Base-by-base conservation (phyloP, 2,888 invertebrate genomes). In the Polyommatus iphigenia region DNA sequence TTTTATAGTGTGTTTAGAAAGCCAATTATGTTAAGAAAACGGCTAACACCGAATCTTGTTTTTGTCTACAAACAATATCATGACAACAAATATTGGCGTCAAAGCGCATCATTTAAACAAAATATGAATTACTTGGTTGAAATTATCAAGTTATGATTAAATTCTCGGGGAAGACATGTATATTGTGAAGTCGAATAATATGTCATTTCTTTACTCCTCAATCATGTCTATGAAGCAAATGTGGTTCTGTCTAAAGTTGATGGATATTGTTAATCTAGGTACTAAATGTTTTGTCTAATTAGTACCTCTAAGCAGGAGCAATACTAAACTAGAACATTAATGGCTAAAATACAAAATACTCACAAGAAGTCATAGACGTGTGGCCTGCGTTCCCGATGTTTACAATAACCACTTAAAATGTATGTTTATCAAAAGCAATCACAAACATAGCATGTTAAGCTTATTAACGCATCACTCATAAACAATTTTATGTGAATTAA, bases 331-430 rank as follows among this genome's bases (percentile, higher is more conserved):
- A 46, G 24, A 85, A 84, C 83, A 86, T 82, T 87, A 90, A 90
- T 87, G 88, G 87, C 87, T 87, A 88, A 86, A 89, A 67, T 67
- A 67, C 67, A 67, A 72, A 75, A 93, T 91, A 93, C 93, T 88
- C 90, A 94, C 94, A 89, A 91, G 90, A 92, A 93, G 87, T 92
- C 94, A 94, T 94, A 94, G 94, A 94, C 94, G 94, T 93, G 93
- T 92, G 91, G 82, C 88, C 92, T 87, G 88, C 85, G 88, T 87
- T 90, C 89, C 90, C 90, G 92, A 92, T 93, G 94, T 93, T 92
- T 93, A 94, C 92, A 91, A 92, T 81, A 90, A 90, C 87, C 89
- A 90, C 90, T 87, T 86, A 87, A 86, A 87, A 86, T 87, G 87
- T 86, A 83, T 83, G 85, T 86, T 85, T 84, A 86, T 86, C 87